These are phyloP conservation scores for Himantopus leucocephalus DNA, from an alignment of 2,113 vertebrate species.

Conservation along the genomic window DNA sequence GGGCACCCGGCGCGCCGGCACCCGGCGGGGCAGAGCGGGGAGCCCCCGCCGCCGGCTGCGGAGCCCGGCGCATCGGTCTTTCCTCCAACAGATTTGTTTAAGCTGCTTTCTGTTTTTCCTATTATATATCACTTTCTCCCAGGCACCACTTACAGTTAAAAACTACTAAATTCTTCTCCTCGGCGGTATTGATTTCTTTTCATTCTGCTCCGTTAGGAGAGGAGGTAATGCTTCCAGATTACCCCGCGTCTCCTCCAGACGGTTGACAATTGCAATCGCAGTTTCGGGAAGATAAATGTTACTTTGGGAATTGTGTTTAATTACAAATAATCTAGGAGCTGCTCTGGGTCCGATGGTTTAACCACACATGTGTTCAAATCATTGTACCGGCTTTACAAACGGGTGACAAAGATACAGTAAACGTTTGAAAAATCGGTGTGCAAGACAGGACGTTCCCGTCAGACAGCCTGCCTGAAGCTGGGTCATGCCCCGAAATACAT, in stretches of 20 bases:
- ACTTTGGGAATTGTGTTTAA: conserved; percentile 87
- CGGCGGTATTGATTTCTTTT: conserved; percentile 86
- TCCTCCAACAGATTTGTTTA: conserved; percentile 28
- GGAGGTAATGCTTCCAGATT: conserved; percentile 75
- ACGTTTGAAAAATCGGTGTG: conserved; percentile 18
- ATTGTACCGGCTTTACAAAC: conserved; percentile 45
- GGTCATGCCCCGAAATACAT: not conserved
- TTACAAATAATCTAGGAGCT: conserved; percentile 83
- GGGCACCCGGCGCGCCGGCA: not conserved
- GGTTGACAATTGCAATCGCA: conserved; percentile 80
- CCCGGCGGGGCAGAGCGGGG: not conserved
- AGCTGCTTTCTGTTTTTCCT: not conserved
- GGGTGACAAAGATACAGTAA: not conserved
- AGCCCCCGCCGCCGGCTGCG: not conserved
- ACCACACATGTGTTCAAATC: conserved; percentile 72
- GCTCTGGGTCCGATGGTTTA: conserved; percentile 69
- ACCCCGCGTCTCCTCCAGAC: conserved; percentile 80
- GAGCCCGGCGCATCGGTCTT: not conserved
- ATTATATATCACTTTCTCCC: conserved; percentile 71
- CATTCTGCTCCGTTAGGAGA: conserved; percentile 75
- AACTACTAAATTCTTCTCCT: conserved; percentile 81
- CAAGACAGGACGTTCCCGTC: not conserved
- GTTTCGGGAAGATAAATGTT: conserved; percentile 85
- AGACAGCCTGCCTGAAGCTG: not conserved
- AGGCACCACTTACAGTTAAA: conserved; percentile 67